phyloP scores from a whole-genome alignment of 1,140 invertebrate genomes.

The Drosophila melanica region DNA sequence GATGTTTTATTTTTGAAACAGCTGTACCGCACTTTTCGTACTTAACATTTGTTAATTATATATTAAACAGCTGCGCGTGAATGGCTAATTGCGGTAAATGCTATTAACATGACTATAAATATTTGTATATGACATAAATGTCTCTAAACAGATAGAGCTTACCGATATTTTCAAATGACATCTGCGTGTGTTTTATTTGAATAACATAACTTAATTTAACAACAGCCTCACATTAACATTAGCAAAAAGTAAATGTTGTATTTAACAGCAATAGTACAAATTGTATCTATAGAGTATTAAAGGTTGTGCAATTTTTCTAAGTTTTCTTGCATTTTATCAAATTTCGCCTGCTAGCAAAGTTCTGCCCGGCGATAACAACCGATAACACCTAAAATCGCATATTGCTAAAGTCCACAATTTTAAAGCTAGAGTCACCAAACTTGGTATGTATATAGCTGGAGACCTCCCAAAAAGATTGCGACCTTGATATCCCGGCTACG shows the following conservation, averaged over 20 bases:
- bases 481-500: no score
- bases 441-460: no score
- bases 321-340: conserved; percentile 33
- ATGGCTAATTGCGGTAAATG: conserved; percentile 27
- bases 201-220: no score
- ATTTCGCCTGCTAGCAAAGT: conserved; percentile 34
- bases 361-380: conserved; percentile 16
- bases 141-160: conserved; percentile 9
- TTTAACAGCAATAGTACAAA: no score
- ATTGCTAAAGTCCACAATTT: no score
- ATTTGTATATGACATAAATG: background rate
- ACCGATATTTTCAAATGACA: no score
- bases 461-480: no score
- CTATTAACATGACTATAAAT: background rate
- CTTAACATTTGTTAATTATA: conserved; percentile 39
- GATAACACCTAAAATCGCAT: no score
- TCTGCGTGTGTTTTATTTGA: no score
- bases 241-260: background rate
- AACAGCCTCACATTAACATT: background rate
- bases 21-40: conserved; percentile 13
- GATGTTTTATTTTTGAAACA: conserved; percentile 29
- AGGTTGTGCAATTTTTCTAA: background rate
- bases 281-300: no score
- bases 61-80: conserved; percentile 42
- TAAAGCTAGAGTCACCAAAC: no score